Base-by-base conservation (phyloP, 2,888 invertebrate genomes). In the Trimorus sp. region DNA sequence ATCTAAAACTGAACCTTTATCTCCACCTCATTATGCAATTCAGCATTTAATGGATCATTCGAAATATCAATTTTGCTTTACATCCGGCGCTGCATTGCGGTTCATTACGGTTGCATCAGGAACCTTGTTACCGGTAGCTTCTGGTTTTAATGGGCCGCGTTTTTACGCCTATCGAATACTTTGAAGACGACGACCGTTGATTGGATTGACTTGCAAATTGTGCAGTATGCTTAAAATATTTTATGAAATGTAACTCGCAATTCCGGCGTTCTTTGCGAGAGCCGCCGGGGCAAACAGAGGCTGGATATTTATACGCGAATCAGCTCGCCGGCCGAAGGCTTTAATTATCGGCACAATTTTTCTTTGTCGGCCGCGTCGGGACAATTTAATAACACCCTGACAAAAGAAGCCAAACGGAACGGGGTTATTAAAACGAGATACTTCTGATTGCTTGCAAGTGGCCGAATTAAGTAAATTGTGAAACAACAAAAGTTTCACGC, bases 131-230 rank as follows among this genome's bases (percentile, higher is more conserved):
- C 59, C 71, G 38, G 14, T 38, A 48, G 54, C 36, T 74, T 62
- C 68, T n/a, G 56, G 65, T 68, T 73, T 74, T 68, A 79, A 74
- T 69, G 68, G 62, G 60, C 58, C 63, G 40, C 59, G 45, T 75
- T 69, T 79, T 79, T 79, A 65, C 74, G 65, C 70, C 58, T 53
- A 66, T 71, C 63, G 45, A 56, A 65, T 62, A 79, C 74, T 75
- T 80, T 75, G 79, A 79, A 68, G 73, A 79, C 63, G 74, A 15
- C 40, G 54, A 45, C 15, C 70, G 79, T 54, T 80, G 79, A 80
- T 80, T 80, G 79, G 75, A 80, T 80, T 70, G 79, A 80, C 79
- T 80, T 80, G 75, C 75, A 80, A 80, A 80, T 80, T 80, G 40
- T 60, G 53, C 63, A 70, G 58, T 63, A 65, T 59, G 73, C 79